Evolutionary conservation across 2,113 vertebrate species (phyloP), one percentile per base, ranked within the genome.

Genomic region (Aspidoscelis tigris): DNA sequence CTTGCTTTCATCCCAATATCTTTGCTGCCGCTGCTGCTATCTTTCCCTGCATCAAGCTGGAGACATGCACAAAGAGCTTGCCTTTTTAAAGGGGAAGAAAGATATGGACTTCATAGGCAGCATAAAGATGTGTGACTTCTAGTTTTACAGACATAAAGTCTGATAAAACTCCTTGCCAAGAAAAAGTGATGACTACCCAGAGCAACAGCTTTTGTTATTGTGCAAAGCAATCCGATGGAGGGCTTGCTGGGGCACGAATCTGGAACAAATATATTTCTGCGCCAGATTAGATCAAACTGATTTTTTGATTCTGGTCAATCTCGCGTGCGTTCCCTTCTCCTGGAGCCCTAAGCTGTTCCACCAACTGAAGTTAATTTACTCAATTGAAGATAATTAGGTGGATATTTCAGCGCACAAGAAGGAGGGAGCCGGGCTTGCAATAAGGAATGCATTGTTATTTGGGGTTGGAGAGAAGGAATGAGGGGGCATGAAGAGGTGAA

Each of bases 381-480:
- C 81, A 83, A 76, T 55, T 69, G 64, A 76, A 83, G 44, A 39
- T 83, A 77, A 83, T 83, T 76, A 83, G 65, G 74, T 43, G 82
- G 41, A 58, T 76, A 77, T 55, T 83, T 83, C 21, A 55, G 20
- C 50, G 47, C 65, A 74, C 64, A 16, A 76, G 12, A 8, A 55
- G 18, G 33, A 66, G 72, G 43, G 41, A 33, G 33, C 33, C 33
- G 33, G 33, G 33, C 20, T 76, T 65, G 55, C 7, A 7, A 55
- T 39, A 69, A 76, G 12, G 47, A 69, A 83, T 55, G 47, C n/a
- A 26, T 41, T 4, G 21, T 18, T 33, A 55, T 75, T 50, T 39
- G 47, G 24, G 7, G 58, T 61, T 61, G 58, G 18, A 16, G 18
- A 18, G 71, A 6, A 41, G 7, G 18, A 16, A 14, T 12, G 4